phyloP scores from a whole-genome alignment of 1,140 invertebrate genomes.

The Pseudomyrmex sp. region DNA sequence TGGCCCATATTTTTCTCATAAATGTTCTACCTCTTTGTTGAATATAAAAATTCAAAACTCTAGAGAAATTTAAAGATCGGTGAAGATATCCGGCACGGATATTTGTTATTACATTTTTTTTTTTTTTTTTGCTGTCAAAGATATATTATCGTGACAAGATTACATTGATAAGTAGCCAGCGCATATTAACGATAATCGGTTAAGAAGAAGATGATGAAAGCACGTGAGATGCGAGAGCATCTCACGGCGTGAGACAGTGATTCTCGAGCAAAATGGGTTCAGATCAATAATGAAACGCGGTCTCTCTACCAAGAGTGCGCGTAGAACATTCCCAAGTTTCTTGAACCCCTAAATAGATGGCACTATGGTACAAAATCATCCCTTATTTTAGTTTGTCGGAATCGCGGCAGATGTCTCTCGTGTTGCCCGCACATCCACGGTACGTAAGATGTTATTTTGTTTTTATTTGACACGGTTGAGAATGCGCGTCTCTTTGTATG shows the following conservation, averaged over 20 bases:
- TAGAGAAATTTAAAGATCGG: not conserved
- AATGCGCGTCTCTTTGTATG: too few relatives aligned
- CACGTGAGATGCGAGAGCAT: not conserved
- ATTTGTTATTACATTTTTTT: not conserved
- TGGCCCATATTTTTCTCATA: too few relatives aligned
- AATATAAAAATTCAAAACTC: not conserved
- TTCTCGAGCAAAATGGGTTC: constrained; percentile 35
- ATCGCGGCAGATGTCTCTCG: constrained; percentile 68
- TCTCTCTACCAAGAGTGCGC: constrained; percentile 13
- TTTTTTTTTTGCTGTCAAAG: not conserved
- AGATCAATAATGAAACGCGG: constrained; percentile 68
- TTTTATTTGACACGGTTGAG: not conserved
- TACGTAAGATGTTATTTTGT: constrained; percentile 1
- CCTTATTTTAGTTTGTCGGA: constrained; percentile 62
- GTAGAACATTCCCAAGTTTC: constrained; percentile 47
- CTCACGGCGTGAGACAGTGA: not conserved
- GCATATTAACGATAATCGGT: constrained; percentile 74
- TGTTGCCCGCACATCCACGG: constrained; percentile 20
- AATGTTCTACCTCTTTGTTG: too few relatives aligned
- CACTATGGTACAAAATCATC: constrained; percentile 67
- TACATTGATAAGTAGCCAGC: not conserved
- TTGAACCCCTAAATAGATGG: constrained; percentile 67
- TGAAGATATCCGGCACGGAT: not conserved
- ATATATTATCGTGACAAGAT: constrained; percentile 41
- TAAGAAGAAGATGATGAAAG: constrained; percentile 70